Conservation (phyloP, 2,113 vertebrate genomes). For the Daubentonia madagascariensis region DNA sequence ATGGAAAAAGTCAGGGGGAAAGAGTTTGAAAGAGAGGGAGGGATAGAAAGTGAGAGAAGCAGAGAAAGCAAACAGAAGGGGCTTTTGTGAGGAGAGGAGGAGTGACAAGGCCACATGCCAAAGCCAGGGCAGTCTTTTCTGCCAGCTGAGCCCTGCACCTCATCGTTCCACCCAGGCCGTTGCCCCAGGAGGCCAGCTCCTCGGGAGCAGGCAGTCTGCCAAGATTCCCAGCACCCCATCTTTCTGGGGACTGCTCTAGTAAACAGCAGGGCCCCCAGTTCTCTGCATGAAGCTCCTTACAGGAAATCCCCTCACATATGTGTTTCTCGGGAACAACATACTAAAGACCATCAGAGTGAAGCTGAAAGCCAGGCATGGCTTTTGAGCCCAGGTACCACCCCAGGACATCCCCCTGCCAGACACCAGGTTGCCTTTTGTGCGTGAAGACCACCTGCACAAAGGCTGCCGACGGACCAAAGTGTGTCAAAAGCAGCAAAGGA, state of each 20-base stretch:
- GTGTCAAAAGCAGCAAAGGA: slow-evolving; percentile 6
- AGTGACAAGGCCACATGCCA: neutral
- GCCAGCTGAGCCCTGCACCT: neutral
- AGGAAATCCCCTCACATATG: neutral
- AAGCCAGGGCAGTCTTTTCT: neutral
- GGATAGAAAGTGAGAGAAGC: neutral
- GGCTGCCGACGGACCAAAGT: neutral
- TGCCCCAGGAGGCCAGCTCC: neutral
- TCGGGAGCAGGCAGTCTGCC: neutral
- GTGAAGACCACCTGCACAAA: neutral
- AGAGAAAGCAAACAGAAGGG: neutral
- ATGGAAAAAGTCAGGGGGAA: slow-evolving; percentile 28
- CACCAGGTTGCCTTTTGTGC: neutral
- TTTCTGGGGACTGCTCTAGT: neutral
- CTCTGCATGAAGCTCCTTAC: neutral
- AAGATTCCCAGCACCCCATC: neutral
- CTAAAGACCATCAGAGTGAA: neutral
- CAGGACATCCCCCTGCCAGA: neutral
- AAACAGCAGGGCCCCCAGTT: neutral
- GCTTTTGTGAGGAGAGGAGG: neutral
- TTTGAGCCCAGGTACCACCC: neutral
- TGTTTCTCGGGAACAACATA: neutral
- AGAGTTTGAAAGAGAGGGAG: slow-evolving; percentile 35
- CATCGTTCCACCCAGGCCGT: neutral
- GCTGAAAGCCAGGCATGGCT: neutral